Evolutionary conservation across 30 jellyfish, hydroid and myxozoan genomes (phyloP), one percentile per base, ranked within the genome.

Genomic region (Turritopsis rubra): DNA sequence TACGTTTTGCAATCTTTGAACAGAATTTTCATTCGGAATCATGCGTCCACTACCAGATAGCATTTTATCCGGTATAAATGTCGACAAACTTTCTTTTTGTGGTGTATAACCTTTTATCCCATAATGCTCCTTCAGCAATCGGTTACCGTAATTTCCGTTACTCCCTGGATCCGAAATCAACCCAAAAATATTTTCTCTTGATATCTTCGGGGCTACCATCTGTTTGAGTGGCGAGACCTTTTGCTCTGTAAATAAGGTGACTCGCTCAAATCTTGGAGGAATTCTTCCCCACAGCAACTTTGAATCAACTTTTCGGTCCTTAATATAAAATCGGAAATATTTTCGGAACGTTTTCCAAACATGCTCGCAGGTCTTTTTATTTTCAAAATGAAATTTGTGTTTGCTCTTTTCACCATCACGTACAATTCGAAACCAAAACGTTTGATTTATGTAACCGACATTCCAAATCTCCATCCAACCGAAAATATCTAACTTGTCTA

Each of bases 381-480:
- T 88, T 19, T 84, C 85, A 73, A 92, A 82, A 8, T 77, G 79
- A 74, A 75, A 84, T 66, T 88, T 92, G 19, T 92, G 98, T 53
- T 90, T 87, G 74, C 95, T 92, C 88, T 92, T 92, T 72, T 87
- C 90, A 17, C 95, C 95, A 54, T 87, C 98, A 0, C 98, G 88
- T 52, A 83, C 71, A 9, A 92, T 88, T 28, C 96, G 85, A 60
- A 87, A 82, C 98, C 98, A 92, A 60, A 92, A 79, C 24, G 86
- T 85, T 65, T 77, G 75, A 29, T 52, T 86, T 21, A 53, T 79
- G 30, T 88, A 92, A 52, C 98, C 98, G 18, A 91, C 95, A 65
- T 92, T 92, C 98, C 98, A 92, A 60, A 87, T 83, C 66, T 92
- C 98, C 41, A 86, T 81, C 98, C 98, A 92, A 21, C 87, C 73